Base-by-base conservation (phyloP, 2,113 vertebrate species). In the Myiagra hebetior region DNA sequence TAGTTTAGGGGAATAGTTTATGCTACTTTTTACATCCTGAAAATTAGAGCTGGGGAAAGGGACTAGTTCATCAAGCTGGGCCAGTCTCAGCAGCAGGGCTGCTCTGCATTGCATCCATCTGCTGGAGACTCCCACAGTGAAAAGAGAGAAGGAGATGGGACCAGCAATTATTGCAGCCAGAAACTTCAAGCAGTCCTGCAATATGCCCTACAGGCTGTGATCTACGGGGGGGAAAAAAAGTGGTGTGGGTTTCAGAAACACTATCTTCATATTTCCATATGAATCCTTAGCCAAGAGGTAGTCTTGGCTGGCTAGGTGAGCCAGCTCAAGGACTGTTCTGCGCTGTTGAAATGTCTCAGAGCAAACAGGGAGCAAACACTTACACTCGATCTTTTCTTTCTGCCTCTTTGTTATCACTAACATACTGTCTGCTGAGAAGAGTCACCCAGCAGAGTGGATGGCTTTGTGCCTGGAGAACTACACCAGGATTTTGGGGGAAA, bases 31-130 rank as follows among this genome's bases (percentile, higher is more conserved):
- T 81, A 56, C 65, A 67, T 41, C 33, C 65, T 63, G 60, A 95
- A 83, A 89, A 78, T 63, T 52, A 72, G 31, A 52, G 60, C 68
- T 86, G 59, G 17, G 47, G 49, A 87, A 84, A 68, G 55, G 63
- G 68, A 96, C 87, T 77, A 59, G 60, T 91, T 92, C 75, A 74
- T 88, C 75, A 94, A 65, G 79, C 72, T 86, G 44, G 64, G 91
- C 64, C 78, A 88, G 82, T 90, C 82, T 44, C 52, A 35, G 91
- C 50, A 91, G 31, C 65, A 78, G 68, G 60, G 72, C 82, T 92
- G 75, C 59, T 90, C 90, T 94, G 64, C 72, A 21, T 39, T 55
- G 67, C 75, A 74, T 70, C 67, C 53, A 11, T 69, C 72, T 63
- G n/a, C 75, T 57, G 31, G 59, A 91, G 82, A 74, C 63, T 88